These are phyloP conservation scores for Gallinago solitaria DNA, from an alignment of 2,797 vertebrate species.

Conservation along the genomic window DNA sequence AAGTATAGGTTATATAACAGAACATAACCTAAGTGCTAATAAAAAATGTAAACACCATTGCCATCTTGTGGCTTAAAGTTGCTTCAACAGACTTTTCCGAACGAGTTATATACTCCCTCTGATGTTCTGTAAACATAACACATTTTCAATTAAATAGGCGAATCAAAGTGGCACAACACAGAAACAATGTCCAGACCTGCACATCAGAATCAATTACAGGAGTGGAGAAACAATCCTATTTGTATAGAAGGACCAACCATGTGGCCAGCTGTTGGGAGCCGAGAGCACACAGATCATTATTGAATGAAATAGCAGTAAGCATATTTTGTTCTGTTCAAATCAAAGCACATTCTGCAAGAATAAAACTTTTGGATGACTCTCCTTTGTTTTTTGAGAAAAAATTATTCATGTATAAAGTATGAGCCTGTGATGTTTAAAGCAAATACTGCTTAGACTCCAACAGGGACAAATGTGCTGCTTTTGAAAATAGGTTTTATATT, in stretches of 20 bases:
- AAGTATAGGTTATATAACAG: background rate
- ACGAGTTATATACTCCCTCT: background rate
- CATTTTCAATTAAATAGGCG: constrained; percentile 31
- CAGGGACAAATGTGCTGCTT: fast-evolving
- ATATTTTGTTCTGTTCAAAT: background rate
- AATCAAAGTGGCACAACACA: constrained; percentile 49
- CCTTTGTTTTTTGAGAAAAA: background rate
- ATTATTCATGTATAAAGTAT: background rate
- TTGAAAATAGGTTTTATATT: background rate
- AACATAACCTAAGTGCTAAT: background rate
- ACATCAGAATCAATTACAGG: constrained; percentile 56
- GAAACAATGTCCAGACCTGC: constrained; percentile 54
- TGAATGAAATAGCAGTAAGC: constrained; percentile 20
- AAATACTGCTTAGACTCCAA: background rate
- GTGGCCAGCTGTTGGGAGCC: background rate
- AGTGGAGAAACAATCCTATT: constrained; percentile 54
- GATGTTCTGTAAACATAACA: constrained; percentile 17
- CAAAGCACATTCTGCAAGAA: constrained; percentile 6
- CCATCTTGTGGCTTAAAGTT: constrained; percentile 77
- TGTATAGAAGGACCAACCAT: constrained; percentile 38
- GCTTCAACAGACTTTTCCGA: constrained; percentile 48
- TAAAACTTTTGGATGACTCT: background rate
- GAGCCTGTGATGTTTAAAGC: background rate
- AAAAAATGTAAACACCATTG: constrained; percentile 73
- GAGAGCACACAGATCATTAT: background rate